Conservation (phyloP, 1,140 invertebrate species). For the Trichoplusia ni region DNA sequence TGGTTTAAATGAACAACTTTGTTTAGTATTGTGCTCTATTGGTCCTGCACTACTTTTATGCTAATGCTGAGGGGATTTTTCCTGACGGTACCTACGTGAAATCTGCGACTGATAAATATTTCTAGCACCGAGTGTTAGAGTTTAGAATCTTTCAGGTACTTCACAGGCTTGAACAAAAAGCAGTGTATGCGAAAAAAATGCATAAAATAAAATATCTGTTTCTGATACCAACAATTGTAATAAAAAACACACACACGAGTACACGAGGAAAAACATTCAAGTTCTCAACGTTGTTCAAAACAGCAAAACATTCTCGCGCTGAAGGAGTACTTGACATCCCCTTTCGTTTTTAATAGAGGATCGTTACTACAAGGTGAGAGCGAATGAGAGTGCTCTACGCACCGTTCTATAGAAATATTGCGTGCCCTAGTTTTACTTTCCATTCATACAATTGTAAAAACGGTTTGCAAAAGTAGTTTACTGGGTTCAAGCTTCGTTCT, state of each 20-base stretch:
- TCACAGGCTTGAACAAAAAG: too few species aligned
- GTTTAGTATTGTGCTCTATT: too few species aligned
- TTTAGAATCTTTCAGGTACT: too few species aligned
- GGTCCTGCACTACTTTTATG: too few species aligned
- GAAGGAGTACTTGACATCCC: conserved; percentile 33
- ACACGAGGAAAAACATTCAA: conserved; percentile 3
- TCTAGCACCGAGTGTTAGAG: too few species aligned
- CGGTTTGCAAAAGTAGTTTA: conserved; percentile 33
- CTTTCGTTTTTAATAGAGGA: conserved; percentile 39
- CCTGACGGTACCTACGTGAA: too few species aligned
- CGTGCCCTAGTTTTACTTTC: conserved; percentile 45
- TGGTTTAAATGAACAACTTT: too few species aligned
- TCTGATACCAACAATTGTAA: too few species aligned
- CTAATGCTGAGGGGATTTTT: too few species aligned
- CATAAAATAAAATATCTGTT: too few species aligned
- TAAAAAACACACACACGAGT: background rate
- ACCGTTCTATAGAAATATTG: conserved; percentile 39
- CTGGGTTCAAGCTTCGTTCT: conserved; percentile 28
- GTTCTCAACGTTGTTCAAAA: conserved; percentile 33
- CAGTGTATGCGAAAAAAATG: too few species aligned
- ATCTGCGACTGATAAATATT: too few species aligned
- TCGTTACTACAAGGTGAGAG: conserved; percentile 43
- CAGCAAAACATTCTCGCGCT: conserved; percentile 39
- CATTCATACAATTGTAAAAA: conserved; percentile 40
- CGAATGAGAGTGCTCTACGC: conserved; percentile 36